Conservation (phyloP, 2,888 invertebrate genomes). For the Monochamus alternatus region DNA sequence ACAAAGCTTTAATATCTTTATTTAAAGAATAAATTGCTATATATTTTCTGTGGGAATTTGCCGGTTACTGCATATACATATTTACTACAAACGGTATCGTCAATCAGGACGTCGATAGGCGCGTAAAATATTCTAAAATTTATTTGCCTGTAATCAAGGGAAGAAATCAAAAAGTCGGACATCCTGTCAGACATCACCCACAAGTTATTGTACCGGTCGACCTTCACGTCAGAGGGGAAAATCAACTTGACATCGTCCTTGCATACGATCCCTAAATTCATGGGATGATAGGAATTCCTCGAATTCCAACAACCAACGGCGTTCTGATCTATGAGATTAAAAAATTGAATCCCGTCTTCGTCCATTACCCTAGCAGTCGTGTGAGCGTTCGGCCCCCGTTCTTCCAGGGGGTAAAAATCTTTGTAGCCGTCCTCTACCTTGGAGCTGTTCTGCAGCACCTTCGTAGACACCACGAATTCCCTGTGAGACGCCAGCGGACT, state of each 20-base stretch:
- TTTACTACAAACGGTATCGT: conserved; percentile 82
- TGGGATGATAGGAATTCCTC: conserved; percentile 76
- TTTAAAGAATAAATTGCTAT: not conserved
- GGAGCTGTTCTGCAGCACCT: conserved; percentile 79
- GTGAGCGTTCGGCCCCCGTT: conserved; percentile 80
- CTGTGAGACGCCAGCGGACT: conserved; percentile 85
- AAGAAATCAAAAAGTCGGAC: conserved; percentile 81
- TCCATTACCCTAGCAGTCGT: conserved; percentile 84
- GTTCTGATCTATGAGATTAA: conserved; percentile 86
- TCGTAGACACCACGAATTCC: conserved; percentile 86
- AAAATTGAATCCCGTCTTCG: conserved; percentile 83
- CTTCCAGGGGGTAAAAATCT: conserved; percentile 79
- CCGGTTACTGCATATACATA: not conserved
- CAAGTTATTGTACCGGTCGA: conserved; percentile 79
- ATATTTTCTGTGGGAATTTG: not conserved
- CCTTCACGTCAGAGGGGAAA: conserved; percentile 86
- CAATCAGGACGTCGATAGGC: conserved; percentile 77
- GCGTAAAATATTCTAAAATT: conserved; percentile 86
- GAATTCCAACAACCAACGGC: conserved; percentile 87
- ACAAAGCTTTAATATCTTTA: not conserved
- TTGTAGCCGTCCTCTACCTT: conserved; percentile 80
- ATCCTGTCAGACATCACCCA: conserved; percentile 90
- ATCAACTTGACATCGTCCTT: conserved; percentile 84
- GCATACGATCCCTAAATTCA: conserved; percentile 81
- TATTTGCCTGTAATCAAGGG: conserved; percentile 82